These are phyloP conservation scores for Stomatorhinus walkeri DNA, from an alignment of 2,797 vertebrate species.

Conservation along the genomic window DNA sequence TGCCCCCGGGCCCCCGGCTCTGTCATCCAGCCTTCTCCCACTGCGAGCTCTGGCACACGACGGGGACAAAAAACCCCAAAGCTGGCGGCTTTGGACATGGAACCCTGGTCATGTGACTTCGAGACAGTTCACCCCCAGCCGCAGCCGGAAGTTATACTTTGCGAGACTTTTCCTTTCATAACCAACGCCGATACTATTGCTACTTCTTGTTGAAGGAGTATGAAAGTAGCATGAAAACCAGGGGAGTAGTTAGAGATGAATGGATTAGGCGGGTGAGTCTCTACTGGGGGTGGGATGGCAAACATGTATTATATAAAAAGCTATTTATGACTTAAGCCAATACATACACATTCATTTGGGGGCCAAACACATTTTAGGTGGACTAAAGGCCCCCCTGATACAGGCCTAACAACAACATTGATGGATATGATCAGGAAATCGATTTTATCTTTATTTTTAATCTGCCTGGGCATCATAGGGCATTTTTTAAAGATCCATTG, in stretches of 20 bases:
- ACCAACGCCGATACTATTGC: not conserved
- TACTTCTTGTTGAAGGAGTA: not conserved
- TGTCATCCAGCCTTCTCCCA: conserved; percentile 59
- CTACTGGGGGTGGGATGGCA: not conserved
- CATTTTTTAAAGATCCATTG: not conserved
- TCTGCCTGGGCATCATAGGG: not conserved
- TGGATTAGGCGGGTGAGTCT: not conserved
- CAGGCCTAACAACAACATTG: not conserved
- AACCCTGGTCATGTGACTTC: conserved; percentile 32
- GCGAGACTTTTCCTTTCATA: not conserved
- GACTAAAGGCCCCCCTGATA: not conserved
- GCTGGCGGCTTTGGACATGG: conserved; percentile 37
- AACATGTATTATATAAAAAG: not conserved
- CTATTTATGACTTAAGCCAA: not conserved
- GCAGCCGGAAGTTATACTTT: not conserved
- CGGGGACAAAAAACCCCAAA: conserved; percentile 40
- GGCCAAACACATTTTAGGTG: not conserved
- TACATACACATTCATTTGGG: not conserved
- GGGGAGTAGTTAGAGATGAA: not conserved
- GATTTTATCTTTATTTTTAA: not conserved
- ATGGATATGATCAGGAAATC: not conserved
- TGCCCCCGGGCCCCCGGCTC: conserved; percentile 55
- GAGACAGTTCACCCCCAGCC: conserved; percentile 32
- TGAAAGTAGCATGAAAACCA: not conserved
- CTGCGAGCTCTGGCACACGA: conserved; percentile 52